Base-by-base conservation (phyloP, 2,797 vertebrate species). In the Macrochelys suwanniensis region DNA sequence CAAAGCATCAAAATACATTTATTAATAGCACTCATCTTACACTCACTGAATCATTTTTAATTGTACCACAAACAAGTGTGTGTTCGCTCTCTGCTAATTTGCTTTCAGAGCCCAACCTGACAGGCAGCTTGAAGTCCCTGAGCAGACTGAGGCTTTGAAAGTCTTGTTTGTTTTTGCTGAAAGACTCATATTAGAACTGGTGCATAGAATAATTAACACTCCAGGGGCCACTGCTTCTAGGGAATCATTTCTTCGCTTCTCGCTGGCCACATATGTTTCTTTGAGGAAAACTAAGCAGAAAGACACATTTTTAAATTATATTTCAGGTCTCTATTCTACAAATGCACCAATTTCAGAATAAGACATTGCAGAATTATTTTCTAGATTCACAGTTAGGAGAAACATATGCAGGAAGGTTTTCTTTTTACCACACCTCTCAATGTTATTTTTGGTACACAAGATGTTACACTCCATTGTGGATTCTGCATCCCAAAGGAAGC, bases 201-300 rank as follows among this genome's bases (percentile, higher is more conserved):
- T 79, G 82, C 92, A 89, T 89, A 94, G 88, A 94, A 94, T 82
- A 95, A 97, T 97, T 95, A 90, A 88, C 3, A 49, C 90, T 94
- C 80, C 15, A 88, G 91, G 51, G 94, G 89, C 92, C 3, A 2
- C 68, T 85, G 82, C 92, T 96, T 87, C 93, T 89, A 94, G 93
- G 95, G 92, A 95, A 96, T 94, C 94, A 96, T 94, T 96, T 88
- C 87, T 19, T 85, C 74, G 6, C 49, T 0, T 0, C 84, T 95
- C 85, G 59, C 88, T 88, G 53, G 89, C 37, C n/a, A 21, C 96
- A 89, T 49, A 9, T 0, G 0, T 56, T 56, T 13, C 1, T 37
- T 42, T 53, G 84, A 96, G 82, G 53, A 90, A 49, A 15, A 86
- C 82, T 88, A 87, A 89, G 31, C 65, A 85, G 65, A 81, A 92